Evolutionary conservation across 2,888 invertebrate genomes (phyloP).

Genomic region (Anaspis maculata): DNA sequence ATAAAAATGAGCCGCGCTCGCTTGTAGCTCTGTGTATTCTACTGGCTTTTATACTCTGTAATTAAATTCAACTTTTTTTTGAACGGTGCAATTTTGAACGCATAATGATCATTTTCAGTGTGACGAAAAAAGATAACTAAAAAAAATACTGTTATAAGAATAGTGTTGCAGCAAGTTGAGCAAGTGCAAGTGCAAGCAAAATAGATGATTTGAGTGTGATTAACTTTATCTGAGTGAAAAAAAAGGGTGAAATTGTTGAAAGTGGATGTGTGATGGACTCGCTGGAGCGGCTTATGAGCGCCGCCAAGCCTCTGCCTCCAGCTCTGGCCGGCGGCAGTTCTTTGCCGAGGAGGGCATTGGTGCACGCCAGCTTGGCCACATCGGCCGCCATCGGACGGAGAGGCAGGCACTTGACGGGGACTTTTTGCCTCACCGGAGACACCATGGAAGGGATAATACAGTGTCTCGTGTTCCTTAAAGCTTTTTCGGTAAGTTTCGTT

Average conservation of each 20-base stretch:
- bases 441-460: conserved; percentile 92
- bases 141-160: no score
- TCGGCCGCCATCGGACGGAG: conserved; percentile 66
- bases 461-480: conserved; percentile 85
- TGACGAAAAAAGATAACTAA: no score
- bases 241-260: conserved; percentile 12
- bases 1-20: no score
- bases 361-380: conserved; percentile 66
- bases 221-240: background rate
- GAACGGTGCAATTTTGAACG: no score
- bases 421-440: conserved; percentile 82
- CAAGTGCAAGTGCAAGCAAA: no score
- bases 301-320: conserved; percentile 59
- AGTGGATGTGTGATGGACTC: conserved; percentile 83
- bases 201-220: no score
- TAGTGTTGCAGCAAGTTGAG: no score
- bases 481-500: conserved; percentile 76
- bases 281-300: conserved; percentile 69
- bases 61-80: no score
- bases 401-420: conserved; percentile 76
- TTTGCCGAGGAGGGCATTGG: conserved; percentile 58
- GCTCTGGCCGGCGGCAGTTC: conserved; percentile 46
- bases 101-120: no score
- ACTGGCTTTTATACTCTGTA: no score
- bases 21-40: no score